Conservation (phyloP, 2,888 invertebrate genomes). For the Oxycera nigricornis region DNA sequence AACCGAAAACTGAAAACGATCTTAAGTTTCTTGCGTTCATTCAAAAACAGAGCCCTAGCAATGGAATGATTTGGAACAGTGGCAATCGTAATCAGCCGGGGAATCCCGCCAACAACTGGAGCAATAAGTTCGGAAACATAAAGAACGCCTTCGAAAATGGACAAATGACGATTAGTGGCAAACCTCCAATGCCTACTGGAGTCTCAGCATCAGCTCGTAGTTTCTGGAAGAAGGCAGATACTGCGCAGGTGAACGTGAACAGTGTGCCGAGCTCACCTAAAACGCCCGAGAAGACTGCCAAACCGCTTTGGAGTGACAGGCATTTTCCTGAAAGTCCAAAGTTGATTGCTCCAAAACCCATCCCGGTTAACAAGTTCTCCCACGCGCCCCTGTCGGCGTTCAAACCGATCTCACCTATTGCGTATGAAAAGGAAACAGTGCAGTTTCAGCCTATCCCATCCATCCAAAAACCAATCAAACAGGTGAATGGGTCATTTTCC, state of each 20-base stretch:
- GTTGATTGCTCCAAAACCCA: conserved; percentile 63
- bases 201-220: conserved; percentile 63
- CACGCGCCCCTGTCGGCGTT: conserved; percentile 81
- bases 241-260: conserved; percentile 56
- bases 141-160: conserved; percentile 77
- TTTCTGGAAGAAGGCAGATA: conserved; percentile 70
- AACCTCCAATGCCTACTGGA: conserved; percentile 59
- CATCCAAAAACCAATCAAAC: not conserved
- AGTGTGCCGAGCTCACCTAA: conserved; percentile 48
- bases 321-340: conserved; percentile 27
- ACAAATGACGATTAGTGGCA: conserved; percentile 58
- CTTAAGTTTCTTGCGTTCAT: conserved; percentile 84
- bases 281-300: conserved; percentile 30
- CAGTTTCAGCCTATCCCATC: conserved; percentile 29
- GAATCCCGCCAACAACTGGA: conserved; percentile 68
- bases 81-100: conserved; percentile 48
- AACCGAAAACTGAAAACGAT: conserved; percentile 85
- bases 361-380: conserved; percentile 73
- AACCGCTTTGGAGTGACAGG: conserved; percentile 7
- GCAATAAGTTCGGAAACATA: conserved; percentile 81
- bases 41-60: conserved; percentile 72
- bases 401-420: conserved; percentile 64
- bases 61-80: conserved; percentile 58
- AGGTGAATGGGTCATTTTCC: conserved; percentile 24
- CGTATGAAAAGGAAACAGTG: conserved; percentile 31